Evolutionary conservation across 1,140 invertebrate genomes (phyloP).

Genomic region (Elymnias hypermnestra): DNA sequence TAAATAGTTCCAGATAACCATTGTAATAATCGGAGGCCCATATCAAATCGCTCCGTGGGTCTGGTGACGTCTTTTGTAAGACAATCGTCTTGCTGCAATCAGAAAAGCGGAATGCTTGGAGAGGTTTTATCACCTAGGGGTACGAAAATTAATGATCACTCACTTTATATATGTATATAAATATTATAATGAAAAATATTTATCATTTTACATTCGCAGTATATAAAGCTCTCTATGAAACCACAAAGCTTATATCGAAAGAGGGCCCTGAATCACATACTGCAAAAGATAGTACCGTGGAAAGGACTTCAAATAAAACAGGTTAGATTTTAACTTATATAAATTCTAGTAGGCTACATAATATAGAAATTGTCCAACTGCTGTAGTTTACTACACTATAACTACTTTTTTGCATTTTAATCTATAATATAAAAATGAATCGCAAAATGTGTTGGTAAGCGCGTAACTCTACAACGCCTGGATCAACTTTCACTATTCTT

Average conservation of each 20-base stretch:
- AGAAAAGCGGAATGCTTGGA: slow-evolving; percentile 2
- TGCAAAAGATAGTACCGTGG: background rate
- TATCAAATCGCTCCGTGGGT: background rate
- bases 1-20: background rate
- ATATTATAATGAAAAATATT: background rate
- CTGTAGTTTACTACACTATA: background rate
- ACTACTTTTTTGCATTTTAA: background rate
- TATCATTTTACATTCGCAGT: slow-evolving; percentile 8
- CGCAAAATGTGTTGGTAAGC: too few relatives aligned
- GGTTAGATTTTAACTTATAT: too few relatives aligned
- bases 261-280: background rate
- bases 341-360: too few relatives aligned
- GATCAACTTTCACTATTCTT: too few relatives aligned
- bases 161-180: background rate
- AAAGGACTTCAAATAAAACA: background rate
- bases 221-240: slow-evolving; percentile 28
- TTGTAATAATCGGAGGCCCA: background rate
- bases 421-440: too few relatives aligned
- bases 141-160: too few relatives aligned
- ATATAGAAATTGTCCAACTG: background rate
- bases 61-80: background rate
- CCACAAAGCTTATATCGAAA: slow-evolving; percentile 17
- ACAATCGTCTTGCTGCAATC: background rate
- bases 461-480: too few relatives aligned
- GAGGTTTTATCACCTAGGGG: slow-evolving; percentile 2